These are phyloP conservation scores for Scytalopus superciliaris DNA, from an alignment of 2,113 vertebrate genomes.

Conservation along the genomic window DNA sequence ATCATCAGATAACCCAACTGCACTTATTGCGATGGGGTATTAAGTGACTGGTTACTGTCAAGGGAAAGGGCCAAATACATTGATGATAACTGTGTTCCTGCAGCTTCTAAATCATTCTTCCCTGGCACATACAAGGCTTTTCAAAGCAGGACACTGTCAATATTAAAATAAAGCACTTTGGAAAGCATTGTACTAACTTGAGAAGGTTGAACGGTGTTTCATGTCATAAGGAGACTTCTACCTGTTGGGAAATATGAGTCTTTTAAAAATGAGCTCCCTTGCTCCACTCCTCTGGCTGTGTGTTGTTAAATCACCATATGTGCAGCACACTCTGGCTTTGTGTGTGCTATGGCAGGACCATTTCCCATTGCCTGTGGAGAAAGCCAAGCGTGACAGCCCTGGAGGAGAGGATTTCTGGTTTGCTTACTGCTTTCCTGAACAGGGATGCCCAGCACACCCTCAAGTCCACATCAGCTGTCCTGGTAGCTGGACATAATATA, in stretches of 20 bases:
- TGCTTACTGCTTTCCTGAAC: not conserved
- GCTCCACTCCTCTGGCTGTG: not conserved
- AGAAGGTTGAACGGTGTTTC: not conserved
- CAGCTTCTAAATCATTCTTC: not conserved
- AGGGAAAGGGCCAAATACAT: not conserved
- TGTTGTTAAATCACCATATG: not conserved
- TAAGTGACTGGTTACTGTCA: fast-evolving
- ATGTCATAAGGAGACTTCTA: not conserved
- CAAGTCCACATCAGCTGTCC: not conserved
- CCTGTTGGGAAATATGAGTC: not conserved
- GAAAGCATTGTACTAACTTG: not conserved
- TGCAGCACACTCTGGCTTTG: not conserved
- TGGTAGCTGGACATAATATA: not conserved
- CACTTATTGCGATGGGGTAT: fast-evolving
- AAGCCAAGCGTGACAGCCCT: not conserved
- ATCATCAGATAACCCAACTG: not conserved
- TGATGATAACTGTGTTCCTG: not conserved
- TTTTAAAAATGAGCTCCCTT: not conserved
- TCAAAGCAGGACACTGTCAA: not conserved
- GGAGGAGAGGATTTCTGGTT: not conserved
- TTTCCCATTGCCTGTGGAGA: not conserved
- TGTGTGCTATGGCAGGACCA: not conserved
- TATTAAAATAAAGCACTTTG: not conserved
- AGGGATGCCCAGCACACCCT: not conserved
- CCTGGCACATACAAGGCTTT: not conserved